Evolutionary conservation across 2,797 vertebrate genomes (phyloP).

Genomic region (Xyrichtys novacula): DNA sequence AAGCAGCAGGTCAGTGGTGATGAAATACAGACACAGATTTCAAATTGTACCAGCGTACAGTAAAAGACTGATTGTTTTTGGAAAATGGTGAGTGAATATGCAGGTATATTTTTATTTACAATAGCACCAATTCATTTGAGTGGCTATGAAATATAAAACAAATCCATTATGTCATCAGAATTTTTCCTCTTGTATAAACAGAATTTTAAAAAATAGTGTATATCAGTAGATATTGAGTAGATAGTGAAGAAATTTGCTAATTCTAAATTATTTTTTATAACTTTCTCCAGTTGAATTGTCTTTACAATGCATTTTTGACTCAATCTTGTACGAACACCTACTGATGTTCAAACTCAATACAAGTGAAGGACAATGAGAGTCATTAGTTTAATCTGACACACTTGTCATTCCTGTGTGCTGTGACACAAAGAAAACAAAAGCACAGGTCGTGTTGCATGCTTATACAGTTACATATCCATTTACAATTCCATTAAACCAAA

Average conservation of each 20-base stretch:
- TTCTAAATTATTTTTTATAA: not conserved
- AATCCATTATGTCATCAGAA: not conserved
- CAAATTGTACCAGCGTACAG: not conserved
- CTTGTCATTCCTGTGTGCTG: slow-evolving; percentile 30
- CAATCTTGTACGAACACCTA: no score
- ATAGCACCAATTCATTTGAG: not conserved
- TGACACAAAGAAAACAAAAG: slow-evolving; percentile 6
- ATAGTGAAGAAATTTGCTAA: not conserved
- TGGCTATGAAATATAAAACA: not conserved
- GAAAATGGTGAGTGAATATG: not conserved
- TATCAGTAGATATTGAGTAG: no score
- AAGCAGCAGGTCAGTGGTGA: slow-evolving; percentile 10
- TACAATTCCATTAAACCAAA: slow-evolving; percentile 6
- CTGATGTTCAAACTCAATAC: not conserved
- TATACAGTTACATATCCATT: slow-evolving; percentile 6
- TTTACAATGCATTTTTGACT: not conserved
- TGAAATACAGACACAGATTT: not conserved
- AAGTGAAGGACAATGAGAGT: not conserved
- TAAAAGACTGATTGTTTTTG: not conserved
- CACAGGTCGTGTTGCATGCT: not conserved
- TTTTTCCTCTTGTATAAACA: not conserved
- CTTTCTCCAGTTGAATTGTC: not conserved
- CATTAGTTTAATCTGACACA: slow-evolving; percentile 10
- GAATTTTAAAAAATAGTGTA: not conserved
- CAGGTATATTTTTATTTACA: not conserved